Evolutionary conservation across 2,113 vertebrate genomes (phyloP).

Genomic region (Perognathus longimembris): DNA sequence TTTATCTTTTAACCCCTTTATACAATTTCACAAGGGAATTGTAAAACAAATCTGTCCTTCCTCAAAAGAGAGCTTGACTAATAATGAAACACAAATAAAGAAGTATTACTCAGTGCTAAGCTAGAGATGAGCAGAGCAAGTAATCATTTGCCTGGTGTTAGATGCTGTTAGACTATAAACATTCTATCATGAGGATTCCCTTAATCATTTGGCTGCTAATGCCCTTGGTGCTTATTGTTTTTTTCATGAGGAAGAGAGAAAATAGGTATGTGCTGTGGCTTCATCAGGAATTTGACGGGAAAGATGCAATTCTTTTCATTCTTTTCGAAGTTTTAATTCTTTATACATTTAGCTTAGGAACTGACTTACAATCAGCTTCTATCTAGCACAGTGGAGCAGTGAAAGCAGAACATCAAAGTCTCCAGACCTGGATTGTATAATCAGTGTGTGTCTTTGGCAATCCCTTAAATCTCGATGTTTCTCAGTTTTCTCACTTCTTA

Average conservation of each 20-base stretch:
- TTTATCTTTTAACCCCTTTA: not conserved
- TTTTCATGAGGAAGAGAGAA: not conserved
- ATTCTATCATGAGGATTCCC: not conserved
- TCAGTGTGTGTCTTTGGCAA: not conserved
- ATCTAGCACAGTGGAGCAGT: not conserved
- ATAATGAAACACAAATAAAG: slow-evolving; percentile 10
- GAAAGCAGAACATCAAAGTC: not conserved
- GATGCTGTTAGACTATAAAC: not conserved
- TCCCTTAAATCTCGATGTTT: not conserved
- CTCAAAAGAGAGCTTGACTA: not conserved
- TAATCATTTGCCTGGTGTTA: not conserved
- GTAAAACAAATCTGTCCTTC: not conserved
- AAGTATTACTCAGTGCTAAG: not conserved
- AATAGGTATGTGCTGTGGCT: not conserved
- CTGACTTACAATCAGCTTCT: not conserved
- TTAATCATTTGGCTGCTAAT: not conserved
- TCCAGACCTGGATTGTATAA: not conserved
- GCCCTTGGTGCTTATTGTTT: not conserved
- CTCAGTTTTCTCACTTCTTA: slow-evolving; percentile 33
- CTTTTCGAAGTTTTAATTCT: not conserved
- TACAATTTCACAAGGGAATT: not conserved
- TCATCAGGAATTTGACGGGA: slow-evolving; percentile 6
- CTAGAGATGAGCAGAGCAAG: not conserved
- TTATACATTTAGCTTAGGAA: not conserved
- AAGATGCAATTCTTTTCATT: not conserved